phyloP scores from a whole-genome alignment of 1,140 invertebrate genomes.

The Achatina immaculata region DNA sequence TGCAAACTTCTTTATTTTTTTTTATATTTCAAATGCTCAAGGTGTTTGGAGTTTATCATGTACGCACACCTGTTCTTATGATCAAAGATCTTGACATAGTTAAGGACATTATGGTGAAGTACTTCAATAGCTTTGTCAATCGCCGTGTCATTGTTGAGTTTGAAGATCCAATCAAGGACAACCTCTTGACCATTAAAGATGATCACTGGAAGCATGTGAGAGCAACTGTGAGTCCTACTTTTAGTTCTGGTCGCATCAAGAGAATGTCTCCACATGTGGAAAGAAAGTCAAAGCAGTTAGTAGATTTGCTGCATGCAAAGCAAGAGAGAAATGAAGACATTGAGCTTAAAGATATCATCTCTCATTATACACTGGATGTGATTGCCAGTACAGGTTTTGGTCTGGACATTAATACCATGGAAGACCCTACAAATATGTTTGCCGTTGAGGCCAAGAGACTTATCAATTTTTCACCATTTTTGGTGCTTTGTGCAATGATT shows the following conservation, averaged over 20 bases:
- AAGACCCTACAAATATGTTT: conserved; percentile 68
- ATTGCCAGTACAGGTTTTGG: conserved; percentile 76
- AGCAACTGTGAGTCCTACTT: conserved; percentile 72
- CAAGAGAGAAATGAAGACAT: conserved; percentile 11
- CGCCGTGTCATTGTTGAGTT: background rate
- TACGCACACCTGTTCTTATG: background rate
- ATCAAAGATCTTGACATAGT: conserved; percentile 17
- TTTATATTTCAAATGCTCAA: background rate
- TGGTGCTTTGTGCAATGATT: conserved; percentile 4
- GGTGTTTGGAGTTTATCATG: conserved; percentile 1
- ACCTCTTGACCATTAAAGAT: conserved; percentile 19
- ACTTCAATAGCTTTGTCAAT: conserved; percentile 27
- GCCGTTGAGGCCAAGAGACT: conserved; percentile 51
- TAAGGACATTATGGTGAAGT: conserved; percentile 24
- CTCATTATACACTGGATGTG: conserved; percentile 75
- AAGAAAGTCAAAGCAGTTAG: background rate
- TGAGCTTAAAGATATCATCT: conserved; percentile 48
- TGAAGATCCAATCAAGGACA: conserved; percentile 6
- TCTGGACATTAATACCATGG: conserved; percentile 73
- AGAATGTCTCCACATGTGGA: background rate
- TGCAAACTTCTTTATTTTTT: no score
- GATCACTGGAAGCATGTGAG: conserved; percentile 73
- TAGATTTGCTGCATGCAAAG: background rate
- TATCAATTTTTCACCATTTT: conserved; percentile 39
- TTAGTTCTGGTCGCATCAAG: background rate